phyloP scores from a whole-genome alignment of 2,888 invertebrate species.

The Diarsia mendica region DNA sequence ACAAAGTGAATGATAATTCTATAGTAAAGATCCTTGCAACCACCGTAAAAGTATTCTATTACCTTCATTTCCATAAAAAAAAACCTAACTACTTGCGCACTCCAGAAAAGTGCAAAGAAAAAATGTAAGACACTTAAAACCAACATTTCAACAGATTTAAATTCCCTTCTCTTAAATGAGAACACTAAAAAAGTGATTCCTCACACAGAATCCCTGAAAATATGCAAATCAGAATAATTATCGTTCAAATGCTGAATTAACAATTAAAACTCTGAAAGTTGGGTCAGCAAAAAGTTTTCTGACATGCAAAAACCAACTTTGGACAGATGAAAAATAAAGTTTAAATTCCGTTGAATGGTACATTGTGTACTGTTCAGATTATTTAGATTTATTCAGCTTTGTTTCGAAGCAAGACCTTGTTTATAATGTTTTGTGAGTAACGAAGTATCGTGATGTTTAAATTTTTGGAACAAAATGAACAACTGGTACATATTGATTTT shows the following conservation, averaged over 20 bases:
- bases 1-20: neutral
- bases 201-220: constrained; percentile 37
- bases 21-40: neutral
- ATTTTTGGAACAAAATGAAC: neutral
- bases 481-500: constrained; percentile 13
- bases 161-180: constrained; percentile 2
- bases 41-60: neutral
- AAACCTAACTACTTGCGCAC: neutral
- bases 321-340: neutral
- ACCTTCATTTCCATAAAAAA: neutral
- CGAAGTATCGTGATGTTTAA: constrained; percentile 28
- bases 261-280: constrained; percentile 43
- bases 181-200: constrained; percentile 37
- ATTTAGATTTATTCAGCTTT: constrained; percentile 58
- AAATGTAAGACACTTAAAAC: neutral
- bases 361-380: constrained; percentile 28
- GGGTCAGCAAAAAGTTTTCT: constrained; percentile 6
- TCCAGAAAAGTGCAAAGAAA: neutral
- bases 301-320: constrained; percentile 12
- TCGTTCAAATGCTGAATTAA: constrained; percentile 42
- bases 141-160: neutral
- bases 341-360: constrained; percentile 1
- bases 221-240: constrained; percentile 56
- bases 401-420: constrained; percentile 35
- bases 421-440: constrained; percentile 36